phyloP scores from a whole-genome alignment of 2,113 vertebrate genomes.

The Limnothrissa miodon region DNA sequence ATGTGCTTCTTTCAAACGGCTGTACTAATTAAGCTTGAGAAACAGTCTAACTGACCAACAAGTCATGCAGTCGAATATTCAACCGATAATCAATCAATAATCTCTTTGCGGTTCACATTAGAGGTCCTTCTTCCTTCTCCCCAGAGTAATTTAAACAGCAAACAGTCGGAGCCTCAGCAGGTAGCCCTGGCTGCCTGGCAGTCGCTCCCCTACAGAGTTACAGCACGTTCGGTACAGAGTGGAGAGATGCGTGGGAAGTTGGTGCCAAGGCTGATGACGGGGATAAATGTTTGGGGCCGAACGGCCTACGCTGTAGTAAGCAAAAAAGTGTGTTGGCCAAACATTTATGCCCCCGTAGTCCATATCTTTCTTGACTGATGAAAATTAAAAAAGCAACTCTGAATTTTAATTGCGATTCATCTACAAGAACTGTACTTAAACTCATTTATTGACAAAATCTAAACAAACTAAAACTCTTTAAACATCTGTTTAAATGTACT shows the following conservation, averaged over 20 bases:
- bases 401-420: no score
- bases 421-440: no score
- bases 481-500: no score
- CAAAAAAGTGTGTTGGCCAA: neutral
- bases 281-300: neutral
- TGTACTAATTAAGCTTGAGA: no score
- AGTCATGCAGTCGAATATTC: neutral
- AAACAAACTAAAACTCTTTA: no score
- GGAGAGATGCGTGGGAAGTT: neutral
- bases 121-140: neutral
- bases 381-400: no score
- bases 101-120: neutral
- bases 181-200: neutral
- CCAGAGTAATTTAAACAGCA: neutral
- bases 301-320: neutral
- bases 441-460: no score
- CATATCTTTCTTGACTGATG: neutral
- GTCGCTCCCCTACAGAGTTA: neutral
- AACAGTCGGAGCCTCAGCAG: neutral
- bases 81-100: neutral
- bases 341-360: neutral
- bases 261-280: neutral
- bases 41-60: neutral
- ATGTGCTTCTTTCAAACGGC: no score
- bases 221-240: neutral